Base-by-base conservation (phyloP, 1,140 invertebrate species). In the Paraescarpia echinospica region DNA sequence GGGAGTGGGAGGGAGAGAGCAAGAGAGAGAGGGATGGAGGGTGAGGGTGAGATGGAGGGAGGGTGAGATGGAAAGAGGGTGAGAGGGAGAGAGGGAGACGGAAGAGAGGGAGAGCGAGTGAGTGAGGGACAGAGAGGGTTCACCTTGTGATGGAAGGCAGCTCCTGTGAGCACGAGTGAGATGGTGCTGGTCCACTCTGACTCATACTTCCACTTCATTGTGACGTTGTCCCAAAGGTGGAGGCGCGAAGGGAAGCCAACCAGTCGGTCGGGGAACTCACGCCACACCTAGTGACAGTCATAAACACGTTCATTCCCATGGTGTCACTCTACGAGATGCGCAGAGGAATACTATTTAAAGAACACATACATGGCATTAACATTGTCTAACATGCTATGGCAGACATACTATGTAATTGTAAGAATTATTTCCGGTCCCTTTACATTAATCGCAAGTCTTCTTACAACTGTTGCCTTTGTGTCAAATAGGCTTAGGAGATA, bases 161-260 rank as follows among this genome's bases (percentile, higher is more conserved):
- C 99, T 27, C 97, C 99, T 9, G 99, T 99, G 35, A 99, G 96
- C 93, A 99, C 99, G 99, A 99, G 99, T 93, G 48, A 94, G 92
- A 90, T 89, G 14, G 34, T 34, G 48, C 93, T 93, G 33, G 93
- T 93, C 93, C 93, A 93, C 34, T 93, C 99, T 0, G 99, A 99
- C 96, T 99, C 99, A 95, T 99, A 99, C 93, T 98, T 97, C 98
- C 99, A 99, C 18, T 93, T 92, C 33, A 95, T 94, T 89, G 94
- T 93, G 12, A 93, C 98, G 33, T 98, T 96, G 96, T 99, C 99
- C 98, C 98, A 99, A 0, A 99, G 98, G 96, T 99, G 99, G 96
- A 98, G 99, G 31, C 99, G 97, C 0, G 99, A 99, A 0, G 99
- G 99, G 96, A 99, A 99, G 22, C 99, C 99, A 1, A 99, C 99